A percentile compares a stretch with the other conserved stretches of the same genome.
Conservation (phyloP, 2,888 invertebrate species). For the Diarsia rubi region DNA sequence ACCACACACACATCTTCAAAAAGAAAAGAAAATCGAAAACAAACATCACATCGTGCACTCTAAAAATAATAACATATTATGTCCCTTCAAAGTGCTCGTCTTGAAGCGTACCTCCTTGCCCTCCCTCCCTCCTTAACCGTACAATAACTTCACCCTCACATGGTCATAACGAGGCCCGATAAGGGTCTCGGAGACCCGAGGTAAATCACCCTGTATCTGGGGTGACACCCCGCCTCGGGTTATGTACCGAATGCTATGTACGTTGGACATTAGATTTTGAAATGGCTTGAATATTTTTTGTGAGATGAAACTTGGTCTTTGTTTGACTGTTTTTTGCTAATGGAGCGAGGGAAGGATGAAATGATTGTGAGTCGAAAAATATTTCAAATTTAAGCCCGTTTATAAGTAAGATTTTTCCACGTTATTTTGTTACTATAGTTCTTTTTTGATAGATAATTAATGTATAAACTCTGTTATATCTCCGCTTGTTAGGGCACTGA, state of each 20-base stretch:
- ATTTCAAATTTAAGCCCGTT: not conserved
- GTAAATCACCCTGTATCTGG: constrained; percentile 90
- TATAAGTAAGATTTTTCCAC: not conserved
- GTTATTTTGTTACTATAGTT: too few relatives aligned
- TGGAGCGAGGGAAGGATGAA: not conserved
- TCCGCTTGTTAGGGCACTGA: too few relatives aligned
- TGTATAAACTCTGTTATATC: too few relatives aligned
- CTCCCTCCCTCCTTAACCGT: constrained; percentile 73
- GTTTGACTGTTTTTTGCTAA: not conserved
- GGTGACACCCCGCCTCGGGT: constrained; percentile 82
- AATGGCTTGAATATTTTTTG: constrained; percentile 52
- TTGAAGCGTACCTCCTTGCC: constrained; percentile 70
- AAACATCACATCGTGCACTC: constrained; percentile 78
- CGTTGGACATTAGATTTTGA: constrained; percentile 75
- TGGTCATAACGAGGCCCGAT: constrained; percentile 90
- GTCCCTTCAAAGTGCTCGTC: constrained; percentile 85
- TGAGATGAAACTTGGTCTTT: constrained; percentile 20
- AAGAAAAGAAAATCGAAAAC: constrained; percentile 80
- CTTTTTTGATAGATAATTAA: too few relatives aligned
- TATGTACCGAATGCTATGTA: constrained; percentile 76
- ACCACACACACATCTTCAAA: constrained; percentile 34
- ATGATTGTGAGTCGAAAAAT: not conserved
- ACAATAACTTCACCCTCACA: constrained; percentile 90
- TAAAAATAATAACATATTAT: constrained; percentile 89
- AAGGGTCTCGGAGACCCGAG: constrained; percentile 89